Evolutionary conservation across 2,113 vertebrate genomes (phyloP).

Genomic region (Apeltes quadracus): DNA sequence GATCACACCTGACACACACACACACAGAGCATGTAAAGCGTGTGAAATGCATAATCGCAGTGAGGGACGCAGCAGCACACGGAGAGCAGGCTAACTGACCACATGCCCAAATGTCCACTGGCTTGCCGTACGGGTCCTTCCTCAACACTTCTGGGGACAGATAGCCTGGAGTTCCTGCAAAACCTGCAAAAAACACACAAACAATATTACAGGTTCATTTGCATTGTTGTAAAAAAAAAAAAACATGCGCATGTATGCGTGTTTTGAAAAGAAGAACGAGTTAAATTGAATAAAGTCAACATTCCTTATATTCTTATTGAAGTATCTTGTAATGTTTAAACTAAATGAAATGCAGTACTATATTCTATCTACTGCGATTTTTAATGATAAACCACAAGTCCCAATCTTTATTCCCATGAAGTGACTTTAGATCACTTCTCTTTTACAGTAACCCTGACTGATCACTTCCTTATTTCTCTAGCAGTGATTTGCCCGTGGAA

Average conservation of each 20-base stretch:
- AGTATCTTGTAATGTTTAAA: background rate
- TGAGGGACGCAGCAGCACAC: background rate
- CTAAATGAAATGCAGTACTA: background rate
- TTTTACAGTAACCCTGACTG: background rate
- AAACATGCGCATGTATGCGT: too few relatives aligned
- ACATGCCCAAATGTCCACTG: conserved; percentile 99
- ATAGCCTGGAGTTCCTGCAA: conserved; percentile 98
- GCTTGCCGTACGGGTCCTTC: conserved; percentile 99
- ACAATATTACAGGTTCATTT: background rate
- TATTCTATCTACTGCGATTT: background rate
- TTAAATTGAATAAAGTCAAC: background rate
- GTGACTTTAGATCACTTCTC: background rate
- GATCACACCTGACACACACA: conserved; percentile 88
- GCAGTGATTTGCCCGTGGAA: background rate
- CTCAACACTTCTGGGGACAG: conserved; percentile 97
- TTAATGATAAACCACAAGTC: background rate
- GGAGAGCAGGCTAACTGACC: conserved; percentile 87
- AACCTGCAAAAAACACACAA: conserved; percentile 81
- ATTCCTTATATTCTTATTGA: background rate
- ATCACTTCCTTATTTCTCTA: background rate
- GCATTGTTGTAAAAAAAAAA: too few relatives aligned
- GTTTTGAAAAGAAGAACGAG: conserved; percentile 12
- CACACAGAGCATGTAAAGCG: background rate
- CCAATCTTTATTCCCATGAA: too few relatives aligned
- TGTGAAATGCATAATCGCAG: background rate